Conservation (phyloP, 2,888 invertebrate genomes). For the Tachina grossa region DNA sequence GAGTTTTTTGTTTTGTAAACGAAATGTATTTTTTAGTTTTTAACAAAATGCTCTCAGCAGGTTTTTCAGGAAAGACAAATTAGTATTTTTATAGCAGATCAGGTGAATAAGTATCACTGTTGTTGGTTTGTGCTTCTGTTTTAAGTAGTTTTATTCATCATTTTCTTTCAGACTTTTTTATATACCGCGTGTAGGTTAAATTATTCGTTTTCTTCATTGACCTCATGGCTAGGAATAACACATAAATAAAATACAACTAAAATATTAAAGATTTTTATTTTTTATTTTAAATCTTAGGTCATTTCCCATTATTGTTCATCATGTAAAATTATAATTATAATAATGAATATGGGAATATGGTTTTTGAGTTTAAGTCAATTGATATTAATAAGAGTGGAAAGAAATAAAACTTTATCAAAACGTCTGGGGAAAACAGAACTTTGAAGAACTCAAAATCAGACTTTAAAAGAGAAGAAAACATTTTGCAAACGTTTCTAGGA, state of each 20-base stretch:
- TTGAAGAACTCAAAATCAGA: no score
- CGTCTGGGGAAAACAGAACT: background rate
- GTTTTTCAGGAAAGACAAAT: constrained; percentile 45
- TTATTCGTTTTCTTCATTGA: constrained; percentile 50
- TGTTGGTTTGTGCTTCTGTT: background rate
- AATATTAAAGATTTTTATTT: constrained; percentile 28
- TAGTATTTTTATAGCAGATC: constrained; percentile 37
- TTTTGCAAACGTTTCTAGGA: no score
- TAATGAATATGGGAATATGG: constrained; percentile 4
- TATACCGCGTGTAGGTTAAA: constrained; percentile 27
- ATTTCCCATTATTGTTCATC: constrained; percentile 20
- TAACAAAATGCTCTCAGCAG: constrained; percentile 48
- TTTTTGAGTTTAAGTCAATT: background rate
- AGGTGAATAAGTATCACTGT: constrained; percentile 34
- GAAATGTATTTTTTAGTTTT: constrained; percentile 11
- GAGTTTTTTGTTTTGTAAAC: background rate
- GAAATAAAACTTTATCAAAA: background rate
- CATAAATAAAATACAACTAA: background rate
- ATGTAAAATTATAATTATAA: constrained; percentile 7
- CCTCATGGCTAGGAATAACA: background rate
- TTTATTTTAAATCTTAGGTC: constrained; percentile 23
- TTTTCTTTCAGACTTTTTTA: background rate
- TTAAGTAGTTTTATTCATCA: background rate
- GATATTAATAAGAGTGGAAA: background rate
- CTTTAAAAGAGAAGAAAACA: no score